phyloP scores from a whole-genome alignment of 2,113 vertebrate genomes.

The Ondatra zibethicus region DNA sequence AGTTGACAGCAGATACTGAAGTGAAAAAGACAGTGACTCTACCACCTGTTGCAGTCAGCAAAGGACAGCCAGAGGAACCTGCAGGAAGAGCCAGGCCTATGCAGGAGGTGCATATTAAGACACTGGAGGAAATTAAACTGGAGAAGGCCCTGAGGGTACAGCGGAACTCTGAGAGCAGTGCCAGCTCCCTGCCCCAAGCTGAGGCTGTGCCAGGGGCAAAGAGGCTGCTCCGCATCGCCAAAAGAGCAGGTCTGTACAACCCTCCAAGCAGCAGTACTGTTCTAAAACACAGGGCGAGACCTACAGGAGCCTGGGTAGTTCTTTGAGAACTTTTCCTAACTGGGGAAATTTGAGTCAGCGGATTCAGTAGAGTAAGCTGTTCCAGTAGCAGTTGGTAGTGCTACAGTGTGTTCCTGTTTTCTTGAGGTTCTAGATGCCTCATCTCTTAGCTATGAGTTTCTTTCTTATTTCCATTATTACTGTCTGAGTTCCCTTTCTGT shows the following conservation, averaged over 20 bases:
- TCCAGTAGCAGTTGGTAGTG: not conserved
- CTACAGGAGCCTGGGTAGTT: not conserved
- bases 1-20: conserved; percentile 71
- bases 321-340: not conserved
- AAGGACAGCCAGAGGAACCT: conserved; percentile 71
- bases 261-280: not conserved
- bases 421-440: not conserved
- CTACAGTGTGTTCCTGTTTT: not conserved
- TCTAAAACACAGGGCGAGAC: not conserved
- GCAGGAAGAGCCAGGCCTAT: conserved; percentile 45
- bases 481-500: not conserved
- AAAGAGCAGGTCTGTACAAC: conserved; percentile 82
- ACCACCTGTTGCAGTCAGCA: not conserved
- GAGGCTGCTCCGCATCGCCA: conserved; percentile 84
- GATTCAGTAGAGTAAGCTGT: not conserved
- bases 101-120: conserved; percentile 91
- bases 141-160: conserved; percentile 93
- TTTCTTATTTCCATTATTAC: not conserved
- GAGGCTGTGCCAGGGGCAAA: conserved; percentile 65
- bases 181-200: not conserved
- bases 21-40: conserved; percentile 57
- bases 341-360: not conserved
- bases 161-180: conserved; percentile 73
- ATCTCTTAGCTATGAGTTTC: not conserved
- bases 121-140: conserved; percentile 94